A percentile compares a stretch with the other conserved stretches of the same genome.
phyloP scores from a whole-genome alignment of 2,888 invertebrate species.

The Prionchulus punctatus region DNA sequence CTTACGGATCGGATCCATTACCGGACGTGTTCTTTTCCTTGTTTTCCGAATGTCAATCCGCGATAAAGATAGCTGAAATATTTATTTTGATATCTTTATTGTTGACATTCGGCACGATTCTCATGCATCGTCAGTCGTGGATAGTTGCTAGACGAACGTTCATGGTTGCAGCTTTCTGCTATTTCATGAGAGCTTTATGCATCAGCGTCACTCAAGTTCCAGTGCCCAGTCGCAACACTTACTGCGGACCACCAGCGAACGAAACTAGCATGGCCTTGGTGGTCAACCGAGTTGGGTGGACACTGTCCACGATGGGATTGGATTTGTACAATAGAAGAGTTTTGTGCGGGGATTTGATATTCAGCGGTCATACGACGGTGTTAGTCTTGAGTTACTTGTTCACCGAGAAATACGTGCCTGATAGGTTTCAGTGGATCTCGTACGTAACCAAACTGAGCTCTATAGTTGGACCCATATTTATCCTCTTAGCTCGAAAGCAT shows the following conservation, averaged over 20 bases:
- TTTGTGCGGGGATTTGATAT: slow-evolving; percentile 28
- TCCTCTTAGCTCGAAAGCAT: slow-evolving; percentile 68
- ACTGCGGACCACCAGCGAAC: slow-evolving; percentile 23
- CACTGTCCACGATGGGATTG: background rate
- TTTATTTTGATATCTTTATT: background rate
- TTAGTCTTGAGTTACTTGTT: slow-evolving; percentile 1
- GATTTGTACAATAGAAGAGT: slow-evolving; percentile 15
- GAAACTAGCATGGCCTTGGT: slow-evolving; percentile 12
- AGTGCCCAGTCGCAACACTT: slow-evolving; percentile 25
- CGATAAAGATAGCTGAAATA: slow-evolving; percentile 1
- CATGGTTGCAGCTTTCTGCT: slow-evolving; percentile 13
- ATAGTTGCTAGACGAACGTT: slow-evolving; percentile 13
- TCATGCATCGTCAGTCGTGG: slow-evolving; percentile 7
- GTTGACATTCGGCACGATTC: background rate
- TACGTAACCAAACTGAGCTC: background rate
- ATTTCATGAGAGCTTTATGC: slow-evolving; percentile 24
- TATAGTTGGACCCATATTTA: slow-evolving; percentile 51
- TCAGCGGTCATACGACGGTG: slow-evolving; percentile 23
- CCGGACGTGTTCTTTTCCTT: slow-evolving; percentile 26
- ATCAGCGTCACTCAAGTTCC: slow-evolving; percentile 25
- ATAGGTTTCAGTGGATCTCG: background rate
- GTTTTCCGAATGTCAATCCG: background rate
- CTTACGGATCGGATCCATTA: slow-evolving; percentile 19
- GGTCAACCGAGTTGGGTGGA: slow-evolving; percentile 15
- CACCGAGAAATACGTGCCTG: slow-evolving; percentile 7